phyloP scores from a whole-genome alignment of 1,140 invertebrate species.

The Philopotamus ludificatus region DNA sequence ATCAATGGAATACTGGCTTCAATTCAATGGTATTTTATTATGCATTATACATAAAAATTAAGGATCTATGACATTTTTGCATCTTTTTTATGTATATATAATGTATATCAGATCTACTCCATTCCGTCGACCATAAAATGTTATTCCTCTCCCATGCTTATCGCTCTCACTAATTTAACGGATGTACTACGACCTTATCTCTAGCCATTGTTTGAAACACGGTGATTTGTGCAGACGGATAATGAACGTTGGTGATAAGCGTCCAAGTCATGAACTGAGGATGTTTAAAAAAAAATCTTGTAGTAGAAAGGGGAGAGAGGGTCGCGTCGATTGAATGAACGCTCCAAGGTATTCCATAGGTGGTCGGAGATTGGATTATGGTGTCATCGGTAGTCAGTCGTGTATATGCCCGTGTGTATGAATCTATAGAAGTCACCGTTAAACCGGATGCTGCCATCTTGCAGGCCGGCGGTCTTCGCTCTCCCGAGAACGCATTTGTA shows the following conservation, averaged over 20 bases:
- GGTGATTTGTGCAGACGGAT: constrained; percentile 12
- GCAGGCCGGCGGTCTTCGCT: background rate
- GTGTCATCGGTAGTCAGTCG: too few relatives aligned
- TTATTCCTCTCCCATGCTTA: background rate
- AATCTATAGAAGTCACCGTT: too few relatives aligned
- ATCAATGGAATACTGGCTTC: too few relatives aligned
- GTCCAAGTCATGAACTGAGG: background rate
- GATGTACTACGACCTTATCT: background rate
- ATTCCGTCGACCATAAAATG: background rate
- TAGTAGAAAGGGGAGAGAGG: background rate
- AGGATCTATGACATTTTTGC: too few relatives aligned
- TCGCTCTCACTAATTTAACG: background rate
- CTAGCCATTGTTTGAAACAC: constrained; percentile 11
- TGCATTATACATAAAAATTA: too few relatives aligned
- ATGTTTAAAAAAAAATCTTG: background rate
- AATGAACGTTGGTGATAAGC: constrained; percentile 2
- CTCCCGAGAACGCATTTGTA: too few relatives aligned
- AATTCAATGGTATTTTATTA: too few relatives aligned
- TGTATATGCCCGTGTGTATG: too few relatives aligned
- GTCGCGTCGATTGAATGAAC: too few relatives aligned
- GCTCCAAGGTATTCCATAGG: too few relatives aligned
- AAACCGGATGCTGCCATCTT: background rate
- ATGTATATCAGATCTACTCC: background rate
- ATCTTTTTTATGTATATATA: too few relatives aligned
- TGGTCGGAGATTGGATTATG: too few relatives aligned